Evolutionary conservation across 2,113 vertebrate species (phyloP).

Genomic region (Thermophis baileyi): DNA sequence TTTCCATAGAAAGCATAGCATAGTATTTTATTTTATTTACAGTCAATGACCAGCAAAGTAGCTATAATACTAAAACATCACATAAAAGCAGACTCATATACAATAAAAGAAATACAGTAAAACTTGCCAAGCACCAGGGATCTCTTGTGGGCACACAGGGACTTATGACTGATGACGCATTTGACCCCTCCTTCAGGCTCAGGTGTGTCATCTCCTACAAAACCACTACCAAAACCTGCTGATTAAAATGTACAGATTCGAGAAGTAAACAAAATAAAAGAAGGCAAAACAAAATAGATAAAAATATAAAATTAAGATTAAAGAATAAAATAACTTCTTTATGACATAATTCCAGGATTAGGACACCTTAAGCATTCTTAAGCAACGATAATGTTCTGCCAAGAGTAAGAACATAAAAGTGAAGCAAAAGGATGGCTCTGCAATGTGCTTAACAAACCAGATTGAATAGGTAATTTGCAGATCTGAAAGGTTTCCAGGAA

Average conservation of each 20-base stretch:
- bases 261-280: not conserved
- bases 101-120: not conserved
- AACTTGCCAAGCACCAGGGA: too few relatives aligned
- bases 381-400: not conserved
- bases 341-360: not conserved
- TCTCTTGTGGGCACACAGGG: too few relatives aligned
- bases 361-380: not conserved
- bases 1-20: not conserved
- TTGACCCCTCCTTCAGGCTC: too few relatives aligned
- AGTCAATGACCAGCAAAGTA: not conserved
- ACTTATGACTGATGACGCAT: too few relatives aligned
- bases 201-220: not conserved
- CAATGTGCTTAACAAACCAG: not conserved
- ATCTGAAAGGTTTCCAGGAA: not conserved
- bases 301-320: not conserved
- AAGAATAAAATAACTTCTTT: not conserved
- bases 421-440: not conserved
- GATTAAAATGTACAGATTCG: not conserved
- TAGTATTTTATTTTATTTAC: not conserved
- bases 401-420: not conserved
- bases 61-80: not conserved
- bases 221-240: not conserved
- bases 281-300: not conserved
- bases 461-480: not conserved
- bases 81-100: not conserved